Evolutionary conservation across 1,140 invertebrate genomes (phyloP), one percentile per base, ranked within the genome.

Genomic region (Parapsyche elsis): DNA sequence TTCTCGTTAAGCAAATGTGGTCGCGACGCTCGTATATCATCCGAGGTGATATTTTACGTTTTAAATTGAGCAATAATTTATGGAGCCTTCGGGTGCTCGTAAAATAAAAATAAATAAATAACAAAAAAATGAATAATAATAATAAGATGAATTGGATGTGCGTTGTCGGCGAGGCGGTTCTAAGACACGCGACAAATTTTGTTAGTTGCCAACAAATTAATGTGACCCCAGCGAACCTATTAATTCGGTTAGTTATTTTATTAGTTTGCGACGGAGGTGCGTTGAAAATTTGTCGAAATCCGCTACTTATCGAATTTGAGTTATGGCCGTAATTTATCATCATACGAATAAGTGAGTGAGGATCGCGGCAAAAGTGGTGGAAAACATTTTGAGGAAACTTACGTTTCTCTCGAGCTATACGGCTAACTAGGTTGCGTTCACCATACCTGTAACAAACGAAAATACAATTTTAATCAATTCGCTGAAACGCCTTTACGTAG

Each of bases 41-140:
- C 44, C 1, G n/a, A 57, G 24, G 49, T 49, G 73, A 75, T 75
- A 75, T 75, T 75, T 75, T 49, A 75, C 46, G 49, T 49, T 38
- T 38, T 75, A 75, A 75, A 75, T 57, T 75, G 49, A 75, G 73
- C 73, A 49, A 75, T 75, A 75, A 75, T 75, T 75, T 75, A 75
- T 10, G 73, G 30, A 38, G 30, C 19, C 9, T n/a, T 14, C 23
- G 16, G 67, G 16, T 16, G 7, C 2, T 46, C 16, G 30, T 9
- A 46, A 45, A 73, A 19, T 73, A 24, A 19, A 73, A 73, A 67
- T 67, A 67, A 67, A 67, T 67, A 67, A 67, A 16, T 21, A 67
- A 10, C 4, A 26, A 14, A 67, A 64, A 67, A 67, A 67, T 67
- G 14, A 53, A 12, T 21, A 16, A 61, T 61, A 16, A 53, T n/a